A percentile compares a stretch with the other conserved stretches of the same genome.
These are phyloP conservation scores for Nannoperca obscura DNA, from an alignment of 2,797 vertebrate genomes.

Conservation along the genomic window DNA sequence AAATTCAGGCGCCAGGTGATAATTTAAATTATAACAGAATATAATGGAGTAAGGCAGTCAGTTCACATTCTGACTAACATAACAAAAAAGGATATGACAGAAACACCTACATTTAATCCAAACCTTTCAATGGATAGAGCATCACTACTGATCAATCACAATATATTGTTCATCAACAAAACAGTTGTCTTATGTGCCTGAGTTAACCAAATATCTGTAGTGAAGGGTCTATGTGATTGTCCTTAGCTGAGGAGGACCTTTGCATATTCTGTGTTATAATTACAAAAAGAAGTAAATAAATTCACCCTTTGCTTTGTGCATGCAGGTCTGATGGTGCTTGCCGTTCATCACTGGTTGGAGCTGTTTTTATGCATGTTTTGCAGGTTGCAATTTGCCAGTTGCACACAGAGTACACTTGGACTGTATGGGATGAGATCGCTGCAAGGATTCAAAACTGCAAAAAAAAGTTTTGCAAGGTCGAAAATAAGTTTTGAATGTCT, in stretches of 20 bases:
- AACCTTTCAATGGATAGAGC: background rate
- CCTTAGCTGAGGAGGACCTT: background rate
- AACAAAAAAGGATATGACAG: background rate
- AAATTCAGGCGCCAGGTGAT: too few species aligned
- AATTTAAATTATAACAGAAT: too few species aligned
- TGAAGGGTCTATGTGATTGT: background rate
- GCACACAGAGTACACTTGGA: too few species aligned
- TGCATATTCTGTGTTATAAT: background rate
- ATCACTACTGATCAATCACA: too few species aligned
- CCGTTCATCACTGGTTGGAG: background rate
- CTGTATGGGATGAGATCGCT: too few species aligned
- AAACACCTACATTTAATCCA: too few species aligned
- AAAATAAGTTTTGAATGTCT: too few species aligned
- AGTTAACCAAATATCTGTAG: background rate
- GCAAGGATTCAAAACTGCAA: too few species aligned
- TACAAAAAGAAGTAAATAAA: background rate
- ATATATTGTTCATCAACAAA: background rate
- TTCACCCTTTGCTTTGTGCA: background rate
- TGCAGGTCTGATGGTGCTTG: background rate
- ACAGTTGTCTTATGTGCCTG: background rate
- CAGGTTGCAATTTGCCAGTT: too few species aligned
- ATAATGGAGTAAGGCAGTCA: too few species aligned
- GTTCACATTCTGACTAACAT: too few species aligned
- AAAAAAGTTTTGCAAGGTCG: too few species aligned
- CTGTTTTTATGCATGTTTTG: background rate